Percentiles rank a stretch among this genome's conserved stretches.
These are phyloP conservation scores for Doryteuthis pealeii DNA, from an alignment of 1,140 invertebrate genomes.

Conservation along the genomic window DNA sequence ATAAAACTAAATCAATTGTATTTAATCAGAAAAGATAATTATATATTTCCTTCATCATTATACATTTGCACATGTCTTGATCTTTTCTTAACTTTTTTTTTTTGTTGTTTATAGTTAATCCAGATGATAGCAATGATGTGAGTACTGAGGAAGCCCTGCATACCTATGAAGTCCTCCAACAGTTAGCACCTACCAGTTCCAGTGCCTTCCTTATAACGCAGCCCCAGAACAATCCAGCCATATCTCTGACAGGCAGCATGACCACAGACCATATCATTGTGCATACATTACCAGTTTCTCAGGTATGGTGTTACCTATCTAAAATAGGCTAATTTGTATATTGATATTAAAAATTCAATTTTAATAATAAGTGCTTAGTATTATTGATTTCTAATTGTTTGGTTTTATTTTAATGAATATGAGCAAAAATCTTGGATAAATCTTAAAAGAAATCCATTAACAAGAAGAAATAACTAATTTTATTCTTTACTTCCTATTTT, in stretches of 20 bases:
- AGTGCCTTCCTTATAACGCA: constrained; percentile 50
- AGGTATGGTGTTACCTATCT: constrained; percentile 14
- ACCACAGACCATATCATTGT: constrained; percentile 54
- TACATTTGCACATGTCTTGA: no score
- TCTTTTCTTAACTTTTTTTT: no score
- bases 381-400: no score
- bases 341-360: no score
- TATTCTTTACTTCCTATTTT: no score
- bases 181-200: constrained; percentile 35
- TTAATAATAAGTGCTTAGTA: no score
- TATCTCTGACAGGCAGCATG: constrained; percentile 28
- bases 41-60: background rate
- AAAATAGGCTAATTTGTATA: no score
- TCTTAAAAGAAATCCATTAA: no score
- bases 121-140: constrained; percentile 8
- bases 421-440: no score
- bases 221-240: constrained; percentile 37
- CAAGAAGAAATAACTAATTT: no score
- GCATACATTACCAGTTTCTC: constrained; percentile 45
- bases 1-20: background rate
- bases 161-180: constrained; percentile 48
- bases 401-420: no score
- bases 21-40: no score
- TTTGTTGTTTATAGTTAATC: background rate
- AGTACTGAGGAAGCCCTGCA: constrained; percentile 35